Evolutionary conservation across 2,888 invertebrate species (phyloP), one percentile per base, ranked within the genome.

Genomic region (Tiliacea citrago): DNA sequence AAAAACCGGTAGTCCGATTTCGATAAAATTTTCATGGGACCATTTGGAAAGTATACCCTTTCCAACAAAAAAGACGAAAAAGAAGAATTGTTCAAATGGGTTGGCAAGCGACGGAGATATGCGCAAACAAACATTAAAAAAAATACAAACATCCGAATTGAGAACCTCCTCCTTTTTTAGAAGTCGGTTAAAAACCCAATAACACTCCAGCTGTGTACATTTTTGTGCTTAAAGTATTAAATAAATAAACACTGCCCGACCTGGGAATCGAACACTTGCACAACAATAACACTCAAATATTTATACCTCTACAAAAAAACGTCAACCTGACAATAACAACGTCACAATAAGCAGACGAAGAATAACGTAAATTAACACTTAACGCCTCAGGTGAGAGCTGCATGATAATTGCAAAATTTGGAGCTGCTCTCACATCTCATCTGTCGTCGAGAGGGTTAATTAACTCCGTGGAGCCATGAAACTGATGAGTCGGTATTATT

Each of bases 401-500:
- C 73, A 78, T 45, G 53, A 35, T 72, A 74, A 77, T 73, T 71
- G 51, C 67, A 62, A 71, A 79, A 71, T 83, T 82, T 73, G 60
- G 70, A 63, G 66, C 61, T 57, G 13, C 51, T 47, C 65, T 61
- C 73, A 58, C 57, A 63, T 29, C 70, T 80, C 86, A 80, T 85
- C 75, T 77, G 77, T 73, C 77, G 75, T 85, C 66, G 70, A 76
- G 79, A 76, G 69, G 69, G 75, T 84, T 85, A 79, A 85, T 85
- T 84, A 75, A 79, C 42, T 21, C 47, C 60, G 6, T 21, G 18
- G 63, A 84, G 65, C 62, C 66, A 75, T 35, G 68, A 75, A 76
- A 67, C 1, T 55, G 12, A n/a, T 13, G 57, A 77, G 53, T 42
- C 0, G 58, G 68, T 69, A 69, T 61, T 61, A 65, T 79, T 66